Evolutionary conservation across 2,797 vertebrate species (phyloP), one percentile per base, ranked within the genome.

Genomic region (Eurystomus glaucurus): DNA sequence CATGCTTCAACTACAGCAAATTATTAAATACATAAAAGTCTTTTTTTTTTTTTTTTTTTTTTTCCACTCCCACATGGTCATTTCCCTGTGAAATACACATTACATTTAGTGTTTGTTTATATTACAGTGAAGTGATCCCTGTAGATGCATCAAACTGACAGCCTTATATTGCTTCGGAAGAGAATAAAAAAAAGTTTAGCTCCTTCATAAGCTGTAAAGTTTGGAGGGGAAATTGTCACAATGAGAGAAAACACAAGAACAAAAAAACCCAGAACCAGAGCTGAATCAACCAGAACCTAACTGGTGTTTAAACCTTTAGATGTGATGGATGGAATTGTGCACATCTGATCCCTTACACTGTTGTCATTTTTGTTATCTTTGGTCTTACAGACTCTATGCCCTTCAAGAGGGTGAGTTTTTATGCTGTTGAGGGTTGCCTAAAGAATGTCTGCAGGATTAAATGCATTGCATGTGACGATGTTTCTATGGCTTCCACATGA

Each of bases 1-100:
- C 62, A 31, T 82, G 80, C 20, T 93, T 92, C 74, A 94, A 39
- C 62, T 65, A 25, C 65, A 93, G 54, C 54, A 65, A 94, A 88
- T 90, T 91, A 79, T 70, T 92, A 51, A 82, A 77, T 14, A 85
- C 11, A 64, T 70, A 62, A 88, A 96, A 85, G 9, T 9, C 9
- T 71, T 76, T 3, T 17, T 46, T 23, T 23, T 4, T 12, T 45
- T 84, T 82, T 76, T 3, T 17, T 46, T 23, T 23, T 4, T 12
- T 45, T 84, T 82, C n/a, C n/a, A n/a, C 14, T 92, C 55, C 81
- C 68, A 80, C n/a, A 8, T 10, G 10, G 19, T 78, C 37, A 21
- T 75, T 94, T 92, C 31, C 74, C 57, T 77, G 37, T 64, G 72
- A 95, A 84, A 93, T 57, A n/a, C 28, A 65, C 29, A 22, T 85